Percentiles rank a stretch among this genome's conserved stretches.
phyloP scores from a whole-genome alignment of 37 sponge, comb jelly and placozoan species.

The Tethya wilhelma region DNA sequence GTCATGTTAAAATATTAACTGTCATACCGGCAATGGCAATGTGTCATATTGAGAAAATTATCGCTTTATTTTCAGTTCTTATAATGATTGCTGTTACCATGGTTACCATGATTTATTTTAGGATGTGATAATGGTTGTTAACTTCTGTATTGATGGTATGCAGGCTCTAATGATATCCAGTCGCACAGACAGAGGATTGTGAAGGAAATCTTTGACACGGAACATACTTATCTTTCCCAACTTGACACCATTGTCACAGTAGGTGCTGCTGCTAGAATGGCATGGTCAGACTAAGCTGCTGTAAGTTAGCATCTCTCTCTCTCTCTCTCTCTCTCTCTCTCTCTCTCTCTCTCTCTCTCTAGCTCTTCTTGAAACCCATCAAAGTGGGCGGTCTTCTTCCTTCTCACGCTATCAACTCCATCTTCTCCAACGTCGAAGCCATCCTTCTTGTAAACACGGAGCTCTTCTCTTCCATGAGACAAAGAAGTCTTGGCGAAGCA shows the following conservation, averaged over 20 bases:
- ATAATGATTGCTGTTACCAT: neutral
- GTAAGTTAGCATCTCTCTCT: neutral
- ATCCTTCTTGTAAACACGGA: conserved; percentile 77
- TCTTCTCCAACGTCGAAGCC: conserved; percentile 81
- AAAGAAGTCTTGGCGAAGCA: conserved; percentile 71
- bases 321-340: neutral
- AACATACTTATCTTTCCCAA: conserved; percentile 71
- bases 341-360: neutral
- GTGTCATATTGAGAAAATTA: too few species aligned
- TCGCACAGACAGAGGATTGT: conserved; percentile 67
- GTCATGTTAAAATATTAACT: too few species aligned
- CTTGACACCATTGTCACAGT: conserved; percentile 62
- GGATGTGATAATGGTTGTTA: neutral
- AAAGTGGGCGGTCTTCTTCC: conserved; percentile 67
- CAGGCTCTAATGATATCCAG: neutral
- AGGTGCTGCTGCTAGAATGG: neutral
- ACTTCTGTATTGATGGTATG: neutral
- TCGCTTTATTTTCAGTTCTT: too few species aligned
- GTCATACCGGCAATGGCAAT: too few species aligned
- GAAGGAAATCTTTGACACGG: conserved; percentile 71
- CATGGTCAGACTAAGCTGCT: neutral
- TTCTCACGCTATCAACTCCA: conserved; percentile 12
- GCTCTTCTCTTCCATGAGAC: conserved; percentile 58
- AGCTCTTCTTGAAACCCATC: conserved; percentile 81
- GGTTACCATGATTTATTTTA: neutral